These are phyloP conservation scores for Bombus sylvicola DNA, from an alignment of 1,140 invertebrate genomes.

Conservation along the genomic window DNA sequence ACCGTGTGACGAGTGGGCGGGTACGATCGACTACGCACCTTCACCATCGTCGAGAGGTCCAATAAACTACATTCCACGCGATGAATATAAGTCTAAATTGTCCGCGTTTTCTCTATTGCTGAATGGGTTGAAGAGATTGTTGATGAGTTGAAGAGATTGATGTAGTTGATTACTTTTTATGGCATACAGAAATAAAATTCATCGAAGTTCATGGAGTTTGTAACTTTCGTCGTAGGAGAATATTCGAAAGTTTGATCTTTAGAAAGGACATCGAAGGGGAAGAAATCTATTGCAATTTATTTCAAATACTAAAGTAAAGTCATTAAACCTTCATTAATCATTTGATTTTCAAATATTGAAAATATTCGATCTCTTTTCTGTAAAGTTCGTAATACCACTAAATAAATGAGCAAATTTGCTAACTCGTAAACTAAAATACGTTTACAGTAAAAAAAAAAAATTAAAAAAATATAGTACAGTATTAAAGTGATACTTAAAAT, in stretches of 20 bases:
- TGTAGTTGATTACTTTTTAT: not conserved
- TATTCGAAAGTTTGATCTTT: not conserved
- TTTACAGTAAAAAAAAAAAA: not conserved
- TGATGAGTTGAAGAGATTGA: not conserved
- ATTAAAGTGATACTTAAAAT: constrained; percentile 12
- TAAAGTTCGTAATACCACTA: not conserved
- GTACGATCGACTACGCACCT: not conserved
- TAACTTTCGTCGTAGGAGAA: not conserved
- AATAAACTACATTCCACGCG: not conserved
- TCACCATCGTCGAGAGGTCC: not conserved
- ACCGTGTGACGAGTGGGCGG: not conserved
- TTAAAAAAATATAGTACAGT: not conserved
- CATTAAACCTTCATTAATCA: not conserved
- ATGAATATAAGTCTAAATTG: not conserved
- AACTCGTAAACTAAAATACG: not conserved
- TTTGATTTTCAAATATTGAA: not conserved
- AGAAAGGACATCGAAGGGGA: too few relatives aligned
- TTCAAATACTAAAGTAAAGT: not conserved
- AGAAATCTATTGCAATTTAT: not conserved
- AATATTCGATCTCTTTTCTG: not conserved
- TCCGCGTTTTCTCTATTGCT: not conserved
- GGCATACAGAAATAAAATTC: not conserved
- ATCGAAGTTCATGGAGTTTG: not conserved
- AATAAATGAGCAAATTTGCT: not conserved
- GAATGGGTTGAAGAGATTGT: not conserved